These are phyloP conservation scores for Syrrhaptes paradoxus DNA, from an alignment of 2,113 vertebrate genomes.

Conservation along the genomic window DNA sequence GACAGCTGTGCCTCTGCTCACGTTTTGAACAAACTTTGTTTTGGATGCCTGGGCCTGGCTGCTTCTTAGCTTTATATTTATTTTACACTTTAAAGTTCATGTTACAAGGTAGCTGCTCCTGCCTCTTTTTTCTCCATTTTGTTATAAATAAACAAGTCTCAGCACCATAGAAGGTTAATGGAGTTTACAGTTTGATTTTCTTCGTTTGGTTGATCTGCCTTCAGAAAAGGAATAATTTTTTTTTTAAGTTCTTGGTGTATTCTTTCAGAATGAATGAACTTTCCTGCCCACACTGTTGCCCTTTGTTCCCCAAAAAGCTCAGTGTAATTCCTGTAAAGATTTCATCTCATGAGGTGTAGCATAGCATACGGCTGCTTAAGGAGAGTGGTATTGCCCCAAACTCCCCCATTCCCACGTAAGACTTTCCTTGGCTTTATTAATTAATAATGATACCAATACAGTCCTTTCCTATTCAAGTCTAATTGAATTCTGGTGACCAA, in stretches of 20 bases:
- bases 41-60: conserved; percentile 28
- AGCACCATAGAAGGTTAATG: not conserved
- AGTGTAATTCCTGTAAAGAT: not conserved
- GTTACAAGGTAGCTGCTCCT: conserved; percentile 24
- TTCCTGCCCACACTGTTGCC: not conserved
- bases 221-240: not conserved
- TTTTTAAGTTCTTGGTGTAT: not conserved
- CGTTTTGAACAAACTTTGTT: conserved; percentile 56
- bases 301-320: not conserved
- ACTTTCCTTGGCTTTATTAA: not conserved
- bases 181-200: not conserved
- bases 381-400: not conserved
- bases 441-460: not conserved
- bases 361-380: not conserved
- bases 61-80: conserved; percentile 13
- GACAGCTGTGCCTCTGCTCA: conserved; percentile 51
- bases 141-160: conserved; percentile 15
- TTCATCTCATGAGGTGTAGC: not conserved
- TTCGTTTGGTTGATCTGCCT: not conserved
- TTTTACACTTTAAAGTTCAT: conserved; percentile 25
- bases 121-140: not conserved
- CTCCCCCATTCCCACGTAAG: not conserved
- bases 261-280: not conserved
- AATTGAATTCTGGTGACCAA: not conserved
- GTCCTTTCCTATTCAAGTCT: not conserved